These are phyloP conservation scores for Tokudaia muenninki DNA, from an alignment of 2,797 vertebrate species.

Conservation along the genomic window DNA sequence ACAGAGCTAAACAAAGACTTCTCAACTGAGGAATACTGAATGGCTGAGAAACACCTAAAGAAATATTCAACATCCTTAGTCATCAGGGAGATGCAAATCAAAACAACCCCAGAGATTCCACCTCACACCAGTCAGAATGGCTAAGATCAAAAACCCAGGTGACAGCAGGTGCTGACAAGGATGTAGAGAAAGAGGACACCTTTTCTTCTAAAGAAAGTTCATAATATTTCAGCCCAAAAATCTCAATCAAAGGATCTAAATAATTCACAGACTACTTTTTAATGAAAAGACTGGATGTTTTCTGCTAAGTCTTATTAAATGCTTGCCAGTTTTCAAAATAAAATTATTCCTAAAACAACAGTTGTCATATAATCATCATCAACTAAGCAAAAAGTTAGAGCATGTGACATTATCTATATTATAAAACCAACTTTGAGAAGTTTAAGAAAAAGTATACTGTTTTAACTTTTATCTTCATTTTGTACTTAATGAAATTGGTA, in stretches of 20 bases:
- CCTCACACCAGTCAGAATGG: too few relatives aligned
- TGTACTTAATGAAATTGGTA: constrained; percentile 11
- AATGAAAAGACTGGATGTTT: background rate
- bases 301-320: background rate
- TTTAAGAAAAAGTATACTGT: background rate
- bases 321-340: background rate
- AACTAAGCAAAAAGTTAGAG: background rate
- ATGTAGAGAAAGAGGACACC: too few relatives aligned
- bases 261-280: background rate
- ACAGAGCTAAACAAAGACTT: too few relatives aligned
- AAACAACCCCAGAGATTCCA: too few relatives aligned
- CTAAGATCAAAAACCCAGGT: too few relatives aligned
- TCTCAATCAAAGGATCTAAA: background rate
- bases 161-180: too few relatives aligned
- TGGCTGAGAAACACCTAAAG: too few relatives aligned
- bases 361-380: background rate
- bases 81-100: too few relatives aligned
- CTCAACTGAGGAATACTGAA: too few relatives aligned
- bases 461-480: constrained; percentile 17
- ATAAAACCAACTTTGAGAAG: background rate
- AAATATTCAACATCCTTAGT: too few relatives aligned
- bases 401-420: background rate
- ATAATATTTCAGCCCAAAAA: background rate
- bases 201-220: background rate
- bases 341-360: background rate